Percentiles rank a stretch among this genome's conserved stretches.
Conservation (phyloP, 1,140 invertebrate species). For the Bombus confusus region DNA sequence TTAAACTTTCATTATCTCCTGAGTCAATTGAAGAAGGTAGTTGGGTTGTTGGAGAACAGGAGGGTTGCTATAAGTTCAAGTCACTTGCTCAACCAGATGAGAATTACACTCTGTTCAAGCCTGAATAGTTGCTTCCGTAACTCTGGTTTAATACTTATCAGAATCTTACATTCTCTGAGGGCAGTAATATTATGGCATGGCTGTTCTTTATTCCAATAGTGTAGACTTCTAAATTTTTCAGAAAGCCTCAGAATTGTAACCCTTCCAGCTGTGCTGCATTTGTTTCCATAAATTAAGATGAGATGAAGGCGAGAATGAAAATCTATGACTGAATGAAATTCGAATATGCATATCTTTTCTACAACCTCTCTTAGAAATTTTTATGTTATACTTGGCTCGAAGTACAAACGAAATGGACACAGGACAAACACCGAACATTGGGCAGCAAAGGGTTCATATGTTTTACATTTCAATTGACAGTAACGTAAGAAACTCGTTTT, state of each 20-base stretch:
- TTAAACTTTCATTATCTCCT: neutral
- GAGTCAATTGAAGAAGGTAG: neutral
- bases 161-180: neutral
- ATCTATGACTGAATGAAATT: too few relatives aligned
- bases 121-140: neutral
- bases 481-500: neutral
- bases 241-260: conserved; percentile 7
- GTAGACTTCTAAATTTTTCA: neutral
- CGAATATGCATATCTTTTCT: conserved; percentile 26
- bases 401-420: neutral
- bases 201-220: too few relatives aligned
- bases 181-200: neutral
- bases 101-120: neutral
- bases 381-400: neutral
- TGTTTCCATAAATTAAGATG: neutral
- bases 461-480: conserved; percentile 10
- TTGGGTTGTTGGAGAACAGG: too few relatives aligned
- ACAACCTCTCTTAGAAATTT: conserved; percentile 1
- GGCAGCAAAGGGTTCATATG: conserved; percentile 24
- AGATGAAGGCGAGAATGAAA: too few relatives aligned
- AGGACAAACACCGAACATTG: neutral
- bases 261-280: conserved; percentile 13
- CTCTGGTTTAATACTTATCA: neutral
- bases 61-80: neutral
- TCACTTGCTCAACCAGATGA: neutral